phyloP scores from a whole-genome alignment of 2,888 invertebrate species.

The Acanthacorydalis orientalis region DNA sequence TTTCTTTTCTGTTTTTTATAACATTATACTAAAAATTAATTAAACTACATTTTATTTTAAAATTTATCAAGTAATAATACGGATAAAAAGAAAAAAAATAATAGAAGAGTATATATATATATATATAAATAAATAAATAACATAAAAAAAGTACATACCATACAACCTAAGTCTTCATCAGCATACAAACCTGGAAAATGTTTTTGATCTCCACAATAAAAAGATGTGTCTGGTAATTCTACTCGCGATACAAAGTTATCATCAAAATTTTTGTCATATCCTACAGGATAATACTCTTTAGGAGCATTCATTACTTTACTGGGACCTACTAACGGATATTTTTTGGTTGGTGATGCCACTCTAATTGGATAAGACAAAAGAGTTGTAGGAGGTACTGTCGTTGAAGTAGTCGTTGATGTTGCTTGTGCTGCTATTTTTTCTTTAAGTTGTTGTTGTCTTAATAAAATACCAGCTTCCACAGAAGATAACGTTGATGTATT shows the following conservation, averaged over 20 bases:
- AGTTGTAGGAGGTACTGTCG: conserved; percentile 27
- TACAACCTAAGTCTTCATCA: conserved; percentile 75
- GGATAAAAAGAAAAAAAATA: too few relatives aligned
- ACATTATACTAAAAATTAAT: too few relatives aligned
- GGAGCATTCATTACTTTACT: conserved; percentile 77
- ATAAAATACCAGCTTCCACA: conserved; percentile 54
- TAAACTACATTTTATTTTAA: too few relatives aligned
- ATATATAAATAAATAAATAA: too few relatives aligned
- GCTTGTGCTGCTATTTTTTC: conserved; percentile 17
- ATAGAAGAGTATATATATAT: too few relatives aligned
- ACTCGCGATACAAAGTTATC: conserved; percentile 75
- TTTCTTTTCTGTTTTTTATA: too few relatives aligned
- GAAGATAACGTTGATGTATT: conserved; percentile 59
- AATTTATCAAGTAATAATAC: too few relatives aligned
- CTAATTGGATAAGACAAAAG: conserved; percentile 23
- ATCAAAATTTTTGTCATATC: conserved; percentile 78
- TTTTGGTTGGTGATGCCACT: conserved; percentile 18
- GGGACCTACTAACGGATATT: conserved; percentile 10
- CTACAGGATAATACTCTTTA: conserved; percentile 72
- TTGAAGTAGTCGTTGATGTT: conserved; percentile 25
- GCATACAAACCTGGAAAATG: conserved; percentile 82
- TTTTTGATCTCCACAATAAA: conserved; percentile 76
- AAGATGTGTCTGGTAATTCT: conserved; percentile 66
- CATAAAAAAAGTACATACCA: conserved; percentile 39
- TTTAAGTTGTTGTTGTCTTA: conserved; percentile 50